Evolutionary conservation across 2,113 vertebrate genomes (phyloP).

Genomic region (Catagonus wagneri): DNA sequence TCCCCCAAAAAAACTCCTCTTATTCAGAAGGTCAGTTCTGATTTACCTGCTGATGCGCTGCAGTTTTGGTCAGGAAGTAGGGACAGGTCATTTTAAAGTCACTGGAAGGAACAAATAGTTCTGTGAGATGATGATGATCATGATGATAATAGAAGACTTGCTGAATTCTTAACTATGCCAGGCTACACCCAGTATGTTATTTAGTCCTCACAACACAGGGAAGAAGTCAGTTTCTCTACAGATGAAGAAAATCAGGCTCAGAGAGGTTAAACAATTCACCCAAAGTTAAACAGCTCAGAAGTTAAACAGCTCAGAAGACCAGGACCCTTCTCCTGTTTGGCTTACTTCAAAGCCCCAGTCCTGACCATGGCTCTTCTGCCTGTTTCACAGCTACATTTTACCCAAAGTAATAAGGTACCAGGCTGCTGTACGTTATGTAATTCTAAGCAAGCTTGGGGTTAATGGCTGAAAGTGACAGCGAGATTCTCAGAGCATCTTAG

Average conservation of each 20-base stretch:
- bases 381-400: background rate
- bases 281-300: background rate
- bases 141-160: background rate
- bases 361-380: background rate
- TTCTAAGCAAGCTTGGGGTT: background rate
- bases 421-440: background rate
- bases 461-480: background rate
- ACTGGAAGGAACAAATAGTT: background rate
- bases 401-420: background rate
- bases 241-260: background rate
- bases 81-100: background rate
- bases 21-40: background rate
- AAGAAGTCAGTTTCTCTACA: slow-evolving; percentile 21
- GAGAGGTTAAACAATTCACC: background rate
- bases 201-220: background rate
- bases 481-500: background rate
- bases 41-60: background rate
- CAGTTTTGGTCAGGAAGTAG: background rate
- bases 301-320: background rate
- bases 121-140: background rate
- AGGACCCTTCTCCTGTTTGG: background rate
- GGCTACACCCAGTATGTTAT: background rate
- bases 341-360: background rate
- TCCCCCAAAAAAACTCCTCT: background rate
- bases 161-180: background rate